A percentile compares a stretch with the other conserved stretches of the same genome.
Evolutionary conservation across 2,888 invertebrate species (phyloP).

Genomic region (Pheosia gnoma): DNA sequence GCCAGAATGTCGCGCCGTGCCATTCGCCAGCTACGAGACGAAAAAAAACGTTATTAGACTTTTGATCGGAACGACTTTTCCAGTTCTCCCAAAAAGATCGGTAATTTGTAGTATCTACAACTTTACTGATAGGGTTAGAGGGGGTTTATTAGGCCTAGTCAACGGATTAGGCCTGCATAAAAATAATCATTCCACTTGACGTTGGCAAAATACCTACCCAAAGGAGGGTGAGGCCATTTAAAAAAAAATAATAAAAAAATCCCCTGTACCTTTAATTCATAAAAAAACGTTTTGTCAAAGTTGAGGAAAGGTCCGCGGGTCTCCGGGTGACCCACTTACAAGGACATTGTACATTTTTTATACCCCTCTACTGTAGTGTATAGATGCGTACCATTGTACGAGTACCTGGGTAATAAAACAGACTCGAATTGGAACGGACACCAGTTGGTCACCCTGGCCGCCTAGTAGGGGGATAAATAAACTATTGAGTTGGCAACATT

Average conservation of each 20-base stretch:
- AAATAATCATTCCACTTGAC: too few species aligned
- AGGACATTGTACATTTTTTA: constrained; percentile 33
- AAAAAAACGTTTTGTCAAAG: not conserved
- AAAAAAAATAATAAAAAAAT: too few species aligned
- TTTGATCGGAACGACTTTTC: too few species aligned
- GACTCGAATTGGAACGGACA: constrained; percentile 11
- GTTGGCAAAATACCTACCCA: too few species aligned
- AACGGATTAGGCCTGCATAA: too few species aligned
- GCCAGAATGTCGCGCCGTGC: constrained; percentile 65
- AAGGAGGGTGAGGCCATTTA: too few species aligned
- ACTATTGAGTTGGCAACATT: constrained; percentile 16
- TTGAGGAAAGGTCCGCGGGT: constrained; percentile 16
- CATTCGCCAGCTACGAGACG: constrained; percentile 58
- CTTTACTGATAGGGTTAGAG: too few species aligned
- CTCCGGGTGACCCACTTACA: constrained; percentile 24
- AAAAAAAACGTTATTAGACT: not conserved
- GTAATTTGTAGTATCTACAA: too few species aligned
- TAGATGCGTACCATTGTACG: constrained; percentile 19
- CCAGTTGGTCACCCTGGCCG: constrained; percentile 12
- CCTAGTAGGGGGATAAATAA: constrained; percentile 25
- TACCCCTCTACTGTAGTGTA: constrained; percentile 11
- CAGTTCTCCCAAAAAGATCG: too few species aligned
- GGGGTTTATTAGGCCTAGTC: too few species aligned
- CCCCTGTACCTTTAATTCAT: too few species aligned
- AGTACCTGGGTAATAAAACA: constrained; percentile 25